Evolutionary conservation across 2,113 vertebrate species (phyloP).

Genomic region (Lonchura striata): DNA sequence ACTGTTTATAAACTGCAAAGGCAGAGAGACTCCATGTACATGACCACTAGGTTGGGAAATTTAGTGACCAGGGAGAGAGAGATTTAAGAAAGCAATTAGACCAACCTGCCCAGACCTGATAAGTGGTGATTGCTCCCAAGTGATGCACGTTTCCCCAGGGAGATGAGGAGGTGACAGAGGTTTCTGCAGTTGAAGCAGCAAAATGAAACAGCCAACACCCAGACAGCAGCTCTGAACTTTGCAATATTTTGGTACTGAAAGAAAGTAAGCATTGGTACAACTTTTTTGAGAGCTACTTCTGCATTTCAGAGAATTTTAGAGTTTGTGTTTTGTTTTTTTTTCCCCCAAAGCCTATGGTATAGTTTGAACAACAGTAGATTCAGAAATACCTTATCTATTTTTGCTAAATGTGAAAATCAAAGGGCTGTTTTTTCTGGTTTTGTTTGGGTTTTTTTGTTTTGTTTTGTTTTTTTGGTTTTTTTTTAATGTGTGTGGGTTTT

Average conservation of each 20-base stretch:
- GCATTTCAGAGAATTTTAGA: not conserved
- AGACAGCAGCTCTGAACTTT: not conserved
- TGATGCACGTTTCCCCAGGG: not conserved
- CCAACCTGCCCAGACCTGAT: not conserved
- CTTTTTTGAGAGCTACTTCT: not conserved
- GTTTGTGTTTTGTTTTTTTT: not conserved
- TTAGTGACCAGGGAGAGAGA: not conserved
- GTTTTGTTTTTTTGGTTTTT: too few species aligned
- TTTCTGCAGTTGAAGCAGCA: not conserved
- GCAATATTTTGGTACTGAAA: not conserved
- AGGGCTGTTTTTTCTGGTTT: too few species aligned
- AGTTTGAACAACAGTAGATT: not conserved
- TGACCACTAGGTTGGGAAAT: not conserved
- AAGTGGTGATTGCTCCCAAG: not conserved
- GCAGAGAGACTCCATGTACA: not conserved
- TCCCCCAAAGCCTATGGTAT: not conserved
- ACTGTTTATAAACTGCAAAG: not conserved
- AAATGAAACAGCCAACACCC: not conserved
- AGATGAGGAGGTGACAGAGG: fast-evolving
- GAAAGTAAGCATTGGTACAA: not conserved
- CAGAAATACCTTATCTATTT: not conserved
- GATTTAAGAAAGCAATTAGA: not conserved
- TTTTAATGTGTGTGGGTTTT: too few species aligned
- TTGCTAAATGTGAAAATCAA: not conserved
- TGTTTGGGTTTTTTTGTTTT: too few species aligned